Percentiles rank a stretch among this genome's conserved stretches.
Conservation (phyloP, 2,888 invertebrate genomes). For the Gisinianus flammeolus region DNA sequence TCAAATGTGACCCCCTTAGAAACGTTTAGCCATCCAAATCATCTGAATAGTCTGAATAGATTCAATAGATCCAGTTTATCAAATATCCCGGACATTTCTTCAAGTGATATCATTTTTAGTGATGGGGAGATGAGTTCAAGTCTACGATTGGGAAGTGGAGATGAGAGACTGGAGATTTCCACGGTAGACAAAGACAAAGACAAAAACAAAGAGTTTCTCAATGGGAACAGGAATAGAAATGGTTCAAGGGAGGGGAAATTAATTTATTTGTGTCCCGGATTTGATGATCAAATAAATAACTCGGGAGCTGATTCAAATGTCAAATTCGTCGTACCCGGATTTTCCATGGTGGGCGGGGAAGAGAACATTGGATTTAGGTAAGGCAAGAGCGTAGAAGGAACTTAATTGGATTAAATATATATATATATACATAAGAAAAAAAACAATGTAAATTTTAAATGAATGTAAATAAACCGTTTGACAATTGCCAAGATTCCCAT, state of each 20-base stretch:
- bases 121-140: not conserved
- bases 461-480: too few relatives aligned
- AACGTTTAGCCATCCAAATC: too few relatives aligned
- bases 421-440: not conserved
- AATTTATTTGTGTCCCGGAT: not conserved
- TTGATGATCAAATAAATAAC: not conserved
- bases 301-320: not conserved
- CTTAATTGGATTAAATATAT: too few relatives aligned
- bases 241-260: not conserved
- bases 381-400: too few relatives aligned
- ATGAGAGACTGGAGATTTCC: too few relatives aligned
- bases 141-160: not conserved
- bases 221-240: too few relatives aligned
- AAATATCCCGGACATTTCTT: constrained; percentile 1
- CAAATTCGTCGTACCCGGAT: not conserved
- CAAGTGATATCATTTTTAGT: not conserved
- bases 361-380: not conserved
- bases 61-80: not conserved
- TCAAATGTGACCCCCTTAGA: too few relatives aligned
- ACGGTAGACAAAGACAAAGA: too few relatives aligned
- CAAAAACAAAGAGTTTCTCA: too few relatives aligned
- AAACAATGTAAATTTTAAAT: not conserved
- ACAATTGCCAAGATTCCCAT: not conserved
- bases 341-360: not conserved
- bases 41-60: too few relatives aligned